Base-by-base conservation (phyloP, 2,888 invertebrate species). In the Gasteruption jaculator region DNA sequence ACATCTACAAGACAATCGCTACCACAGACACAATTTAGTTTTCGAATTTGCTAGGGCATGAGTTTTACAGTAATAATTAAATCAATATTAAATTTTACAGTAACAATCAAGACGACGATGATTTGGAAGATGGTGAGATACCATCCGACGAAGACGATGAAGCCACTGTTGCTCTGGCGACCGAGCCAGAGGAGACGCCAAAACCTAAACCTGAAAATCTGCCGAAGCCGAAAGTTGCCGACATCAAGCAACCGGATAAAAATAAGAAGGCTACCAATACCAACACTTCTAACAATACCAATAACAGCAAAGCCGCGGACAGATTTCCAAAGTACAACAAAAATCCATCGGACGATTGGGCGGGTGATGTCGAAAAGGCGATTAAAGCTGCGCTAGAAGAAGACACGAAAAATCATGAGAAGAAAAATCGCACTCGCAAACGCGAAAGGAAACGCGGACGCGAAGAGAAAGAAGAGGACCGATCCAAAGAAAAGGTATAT, bases 101-200 rank as follows among this genome's bases (percentile, higher is more conserved):
- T 43, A 63, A 54, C 40, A 53, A 57, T 47, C 41, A 48, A 22
- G 71, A 71, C 25, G 73, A 73, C 30, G 79, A 84, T 61, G 89
- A 90, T 66, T 76, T 90, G 52, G 91, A 91, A 73, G 91, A 91
- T 65, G 91, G 91, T 33, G 91, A 91, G 71, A 89, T 91, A 54
- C 88, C 88, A 50, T 80, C 80, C 32, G 80, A 80, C 53, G 80
- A 79, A 35, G 80, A 79, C 49, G 79, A 77, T 32, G 74, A 73
- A 14, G 51, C 60, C n/a, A 41, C 56, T 12, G 30, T 46, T 18
- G 52, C 57, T 11, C 38, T 55, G 4, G 25, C 45, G 14, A 43
- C 43, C 6, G 63, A 57, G 16, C 41, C 48, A 55, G 76, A 79
- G 44, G 79, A 79, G 49, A 76, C 75, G 21, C 77, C 77, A 56